Evolutionary conservation across 2,113 vertebrate species (phyloP), one percentile per base, ranked within the genome.

Genomic region (Crotalus viridis): DNA sequence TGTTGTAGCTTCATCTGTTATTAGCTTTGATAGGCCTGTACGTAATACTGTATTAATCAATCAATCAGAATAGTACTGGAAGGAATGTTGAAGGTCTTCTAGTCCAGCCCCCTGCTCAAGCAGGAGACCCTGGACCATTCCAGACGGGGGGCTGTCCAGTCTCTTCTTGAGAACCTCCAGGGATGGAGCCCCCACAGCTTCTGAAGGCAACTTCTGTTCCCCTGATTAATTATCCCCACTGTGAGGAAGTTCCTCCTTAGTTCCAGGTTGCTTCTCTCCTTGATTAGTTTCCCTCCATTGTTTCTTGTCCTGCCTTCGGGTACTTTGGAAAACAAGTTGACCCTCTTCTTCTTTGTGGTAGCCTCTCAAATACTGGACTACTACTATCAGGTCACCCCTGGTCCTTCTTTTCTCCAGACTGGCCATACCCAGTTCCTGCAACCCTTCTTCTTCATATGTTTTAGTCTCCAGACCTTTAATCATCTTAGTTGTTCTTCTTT

Each of bases 371-470:
- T 85, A 9, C 19, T 81, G 5, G 15, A 81, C 39, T 1, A 19
- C 5, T 43, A 10, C 26, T n/a, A n/a, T 64, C 61, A 2, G 5
- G 26, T n/a, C 26, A 1, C 10, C 0, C 0, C 0, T 10, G 5
- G 26, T 64, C 57, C 24, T 61, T 64, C 59, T 4, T 64, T 28
- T 64, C 26, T 64, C 10, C n/a, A 64, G 26, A 64, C 57, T 64
- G 26, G 26, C 10, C 61, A 64, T 13, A 5, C 26, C 9, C 26
- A 13, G 5, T 0, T n/a, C 61, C 61, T n/a, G 10, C 61, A 13
- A n/a, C 26, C 1, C 0, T 64, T 64, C 0, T 64, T 64, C 61
- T 64, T 64, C 10, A 28, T 1, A 64, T 13, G 3, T 64, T 64
- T 64, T 64, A 13, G 26, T 13, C 61, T 64, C 26, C 61, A 64